Evolutionary conservation across 2,888 invertebrate species (phyloP).

Genomic region (Mesochorus sp.): DNA sequence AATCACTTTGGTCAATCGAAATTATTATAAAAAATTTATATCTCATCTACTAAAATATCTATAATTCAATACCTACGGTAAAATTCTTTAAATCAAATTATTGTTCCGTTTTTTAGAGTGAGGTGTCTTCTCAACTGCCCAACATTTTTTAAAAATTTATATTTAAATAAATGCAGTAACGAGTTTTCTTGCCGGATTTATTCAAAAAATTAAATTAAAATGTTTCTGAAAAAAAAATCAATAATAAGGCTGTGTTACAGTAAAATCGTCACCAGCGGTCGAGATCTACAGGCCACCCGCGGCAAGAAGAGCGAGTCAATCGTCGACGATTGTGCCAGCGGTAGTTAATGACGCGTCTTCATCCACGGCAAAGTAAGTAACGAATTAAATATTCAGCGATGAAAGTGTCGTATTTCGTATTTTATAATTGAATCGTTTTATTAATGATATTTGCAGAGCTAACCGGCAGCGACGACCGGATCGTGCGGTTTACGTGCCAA

Average conservation of each 20-base stretch:
- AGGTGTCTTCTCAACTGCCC: too few species aligned
- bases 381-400: not conserved
- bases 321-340: conserved; percentile 23
- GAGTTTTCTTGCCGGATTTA: too few species aligned
- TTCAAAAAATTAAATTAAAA: too few species aligned
- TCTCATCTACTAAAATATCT: too few species aligned
- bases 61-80: too few species aligned
- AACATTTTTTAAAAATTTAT: too few species aligned
- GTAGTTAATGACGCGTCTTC: conserved; percentile 34
- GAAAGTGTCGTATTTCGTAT: not conserved
- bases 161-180: too few species aligned
- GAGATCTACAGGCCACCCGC: conserved; percentile 84
- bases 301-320: conserved; percentile 77
- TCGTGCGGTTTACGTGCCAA: conserved; percentile 90
- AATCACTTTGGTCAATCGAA: too few species aligned
- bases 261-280: conserved; percentile 78
- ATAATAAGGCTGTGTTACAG: conserved; percentile 64
- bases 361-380: conserved; percentile 55
- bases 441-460: conserved; percentile 70
- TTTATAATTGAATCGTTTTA: too few species aligned
- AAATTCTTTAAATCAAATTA: too few species aligned
- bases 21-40: too few species aligned
- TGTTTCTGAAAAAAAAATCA: not conserved
- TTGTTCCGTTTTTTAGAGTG: too few species aligned
- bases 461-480: conserved; percentile 86